These are phyloP conservation scores for Amiota mariae DNA, from an alignment of 2,888 invertebrate genomes.

Conservation along the genomic window DNA sequence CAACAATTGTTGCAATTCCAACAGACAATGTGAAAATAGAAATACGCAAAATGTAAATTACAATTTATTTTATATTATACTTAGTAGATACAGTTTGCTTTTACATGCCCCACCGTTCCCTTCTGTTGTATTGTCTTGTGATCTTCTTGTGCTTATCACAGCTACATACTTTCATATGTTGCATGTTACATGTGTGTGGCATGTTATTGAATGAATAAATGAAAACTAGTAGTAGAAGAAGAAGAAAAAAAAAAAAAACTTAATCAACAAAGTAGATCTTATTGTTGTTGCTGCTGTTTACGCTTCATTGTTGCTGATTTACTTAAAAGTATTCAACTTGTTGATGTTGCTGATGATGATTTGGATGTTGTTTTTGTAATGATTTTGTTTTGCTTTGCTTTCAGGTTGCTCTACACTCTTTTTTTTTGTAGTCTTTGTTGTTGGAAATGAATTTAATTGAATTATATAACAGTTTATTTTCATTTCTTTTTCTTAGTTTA, in stretches of 20 bases:
- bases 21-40: constrained; percentile 34
- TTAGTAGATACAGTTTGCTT: constrained; percentile 43
- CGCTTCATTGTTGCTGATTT: constrained; percentile 25
- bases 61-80: constrained; percentile 41
- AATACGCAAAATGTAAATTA: constrained; percentile 63
- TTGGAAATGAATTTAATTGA: constrained; percentile 53
- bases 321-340: not conserved
- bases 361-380: not conserved
- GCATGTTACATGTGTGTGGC: constrained; percentile 42
- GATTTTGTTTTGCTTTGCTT: no score
- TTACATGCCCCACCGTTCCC: not conserved
- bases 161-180: constrained; percentile 29
- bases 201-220: not conserved
- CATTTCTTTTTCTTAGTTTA: constrained; percentile 27
- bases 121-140: no score
- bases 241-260: not conserved
- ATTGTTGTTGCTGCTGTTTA: not conserved
- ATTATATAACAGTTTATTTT: constrained; percentile 60
- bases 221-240: no score
- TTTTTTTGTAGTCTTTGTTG: constrained; percentile 38
- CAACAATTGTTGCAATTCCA: constrained; percentile 23
- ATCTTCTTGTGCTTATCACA: not conserved
- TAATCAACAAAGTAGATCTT: constrained; percentile 9
- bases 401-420: not conserved
- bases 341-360: constrained; percentile 25